A percentile compares a stretch with the other conserved stretches of the same genome.
Evolutionary conservation across 2,888 invertebrate species (phyloP).

Genomic region (Aquatica leii): DNA sequence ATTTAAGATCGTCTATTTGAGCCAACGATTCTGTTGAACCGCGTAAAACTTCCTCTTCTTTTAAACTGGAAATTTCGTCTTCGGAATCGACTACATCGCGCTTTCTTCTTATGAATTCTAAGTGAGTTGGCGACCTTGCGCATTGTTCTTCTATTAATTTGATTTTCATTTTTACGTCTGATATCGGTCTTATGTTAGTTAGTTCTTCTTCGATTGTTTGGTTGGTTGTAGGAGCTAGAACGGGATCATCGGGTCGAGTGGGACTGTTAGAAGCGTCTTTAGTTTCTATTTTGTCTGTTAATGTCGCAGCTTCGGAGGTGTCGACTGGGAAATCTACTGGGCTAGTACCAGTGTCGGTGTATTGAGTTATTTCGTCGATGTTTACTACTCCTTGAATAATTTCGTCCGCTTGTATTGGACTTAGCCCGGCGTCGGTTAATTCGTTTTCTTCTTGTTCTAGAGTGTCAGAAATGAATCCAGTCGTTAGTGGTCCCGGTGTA

Average conservation of each 20-base stretch:
- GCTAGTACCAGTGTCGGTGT: conserved; percentile 62
- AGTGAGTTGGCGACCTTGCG: conserved; percentile 54
- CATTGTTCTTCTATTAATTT: conserved; percentile 64
- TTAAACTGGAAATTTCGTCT: conserved; percentile 60
- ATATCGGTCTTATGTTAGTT: conserved; percentile 54
- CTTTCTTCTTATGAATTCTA: conserved; percentile 51
- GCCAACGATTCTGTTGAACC: conserved; percentile 59
- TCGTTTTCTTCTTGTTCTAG: conserved; percentile 62
- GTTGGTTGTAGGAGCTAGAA: conserved; percentile 40
- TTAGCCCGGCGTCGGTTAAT: conserved; percentile 65
- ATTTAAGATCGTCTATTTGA: conserved; percentile 53
- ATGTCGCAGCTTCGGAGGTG: conserved; percentile 64
- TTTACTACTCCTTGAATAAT: conserved; percentile 54
- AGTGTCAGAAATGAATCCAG: conserved; percentile 61
- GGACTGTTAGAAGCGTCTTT: conserved; percentile 66
- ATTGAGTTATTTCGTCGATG: conserved; percentile 58
- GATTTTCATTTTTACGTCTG: conserved; percentile 67
- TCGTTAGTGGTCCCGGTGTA: conserved; percentile 57
- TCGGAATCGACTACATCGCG: conserved; percentile 57
- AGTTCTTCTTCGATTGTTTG: conserved; percentile 56
- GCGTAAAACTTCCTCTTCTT: conserved; percentile 56
- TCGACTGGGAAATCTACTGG: conserved; percentile 63
- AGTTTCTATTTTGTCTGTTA: conserved; percentile 63
- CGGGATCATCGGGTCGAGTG: conserved; percentile 57
- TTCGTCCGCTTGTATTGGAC: conserved; percentile 66